Conservation (phyloP, 2,797 vertebrate species). For the Macrochelys suwanniensis region DNA sequence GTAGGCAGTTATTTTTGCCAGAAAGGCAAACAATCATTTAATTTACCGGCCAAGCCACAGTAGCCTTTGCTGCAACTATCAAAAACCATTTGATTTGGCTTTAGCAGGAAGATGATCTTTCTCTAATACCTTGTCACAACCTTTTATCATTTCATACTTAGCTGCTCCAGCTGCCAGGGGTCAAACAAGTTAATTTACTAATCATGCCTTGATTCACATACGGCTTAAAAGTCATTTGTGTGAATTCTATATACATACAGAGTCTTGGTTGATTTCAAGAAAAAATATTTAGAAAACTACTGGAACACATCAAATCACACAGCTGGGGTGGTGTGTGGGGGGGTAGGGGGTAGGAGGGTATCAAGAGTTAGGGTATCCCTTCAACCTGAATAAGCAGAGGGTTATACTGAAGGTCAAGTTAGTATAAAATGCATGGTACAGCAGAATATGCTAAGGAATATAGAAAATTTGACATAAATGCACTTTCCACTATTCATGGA, state of each 20-base stretch:
- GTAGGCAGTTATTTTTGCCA: not conserved
- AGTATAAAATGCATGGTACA: rapidly evolving
- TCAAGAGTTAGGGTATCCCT: not conserved
- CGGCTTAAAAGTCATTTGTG: not conserved
- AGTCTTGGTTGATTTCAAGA: not conserved
- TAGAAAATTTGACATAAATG: not conserved
- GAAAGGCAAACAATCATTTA: not conserved
- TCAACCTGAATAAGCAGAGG: not conserved
- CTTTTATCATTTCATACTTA: not conserved
- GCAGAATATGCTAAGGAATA: not conserved
- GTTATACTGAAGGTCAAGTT: not conserved
- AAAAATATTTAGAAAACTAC: not conserved
- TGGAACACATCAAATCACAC: not conserved
- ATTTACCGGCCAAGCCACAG: not conserved
- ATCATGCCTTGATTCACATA: not conserved
- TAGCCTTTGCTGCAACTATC: not conserved
- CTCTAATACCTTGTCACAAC: not conserved
- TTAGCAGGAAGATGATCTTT: not conserved
- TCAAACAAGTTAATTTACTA: not conserved
- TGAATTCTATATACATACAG: not conserved
- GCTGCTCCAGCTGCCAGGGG: not conserved
- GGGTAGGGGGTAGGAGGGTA: not conserved
- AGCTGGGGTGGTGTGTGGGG: too few relatives aligned
- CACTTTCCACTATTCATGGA: not conserved
- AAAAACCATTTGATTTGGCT: not conserved